Base-by-base conservation (phyloP, 2,888 invertebrate genomes). In the Cephalotes varians region DNA sequence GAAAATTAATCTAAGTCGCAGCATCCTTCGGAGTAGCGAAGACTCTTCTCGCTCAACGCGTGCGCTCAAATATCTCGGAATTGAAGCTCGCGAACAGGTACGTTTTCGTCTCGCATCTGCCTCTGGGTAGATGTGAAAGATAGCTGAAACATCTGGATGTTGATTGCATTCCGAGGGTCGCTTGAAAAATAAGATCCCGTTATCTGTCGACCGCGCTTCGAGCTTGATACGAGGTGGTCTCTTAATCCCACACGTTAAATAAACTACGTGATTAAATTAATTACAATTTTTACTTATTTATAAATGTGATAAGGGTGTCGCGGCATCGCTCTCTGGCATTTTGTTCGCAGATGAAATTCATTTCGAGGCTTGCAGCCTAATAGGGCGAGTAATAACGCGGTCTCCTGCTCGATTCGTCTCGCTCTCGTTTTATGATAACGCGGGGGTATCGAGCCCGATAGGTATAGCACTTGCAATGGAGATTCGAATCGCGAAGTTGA, bases 161-260 rank as follows among this genome's bases (percentile, higher is more conserved):
- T 73, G 31, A 37, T n/a, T 37, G 15, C 4, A 49, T 21, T 51
- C 28, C 21, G 34, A 15, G n/a, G 37, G 18, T 74, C 25, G 12
- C 25, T 49, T n/a, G 49, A 76, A 65, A 67, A 76, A 69, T 67
- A 76, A 51, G 51, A 67, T 51, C 65, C 37, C 9, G 6, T 76
- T 76, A 51, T 76, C 37, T n/a, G 4, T 49, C 65, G 7, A n/a
- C 7, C 28, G 21, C 25, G 1, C 25, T 34, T 65, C n/a, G 2
- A 49, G 10, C 28, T 67, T n/a, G 25, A 37, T 74, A 65, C n/a
- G 44, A 1, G 0, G 2, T 37, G 21, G 21, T 56, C 1, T 56
- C 65, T 69, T 21, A 71, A 69, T 40, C 12, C 7, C 2, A 4
- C 6, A n/a, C 10, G 6, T 64, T 31, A 5, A 67, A 18, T 37